Base-by-base conservation (phyloP, 1,140 invertebrate species). In the Drosophila kohkoa region DNA sequence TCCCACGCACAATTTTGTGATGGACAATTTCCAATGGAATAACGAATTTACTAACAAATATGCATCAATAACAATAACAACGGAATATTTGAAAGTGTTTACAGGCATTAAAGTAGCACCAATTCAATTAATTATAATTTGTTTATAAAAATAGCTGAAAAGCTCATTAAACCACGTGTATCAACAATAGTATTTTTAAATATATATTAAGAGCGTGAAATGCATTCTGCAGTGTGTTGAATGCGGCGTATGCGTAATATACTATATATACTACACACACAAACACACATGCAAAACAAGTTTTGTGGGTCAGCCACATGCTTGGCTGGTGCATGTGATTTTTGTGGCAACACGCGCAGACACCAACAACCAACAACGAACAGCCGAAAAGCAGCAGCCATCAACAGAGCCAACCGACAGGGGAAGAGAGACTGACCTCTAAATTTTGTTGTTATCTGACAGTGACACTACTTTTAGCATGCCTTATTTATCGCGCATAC, bases 401-500 rank as follows among this genome's bases (percentile, higher is more conserved):
- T 7, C 35, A 10, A 38, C 30, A 5, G 35, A 38, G 20, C 20
- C 35, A 10, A 10, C 35, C n/a, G 6, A 41, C 1, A 30, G 7
- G 16, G 38, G 4, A 16, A 54, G 59, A 46, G 55, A n/a, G 54
- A 38, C 11, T 63, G 75, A 38, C 71, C 76, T 67, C 52, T 63
- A 75, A 81, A 79, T 71, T 41, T 52, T 64, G 75, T 48, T 67
- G 75, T 71, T 81, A 78, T 81, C 79, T 75, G 71, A 71, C 78
- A 78, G 71, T 78, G 78, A 75, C 66, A 75, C 78, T 63, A 59
- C 70, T 66, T 63, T 75, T 69, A 75, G 72, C 70, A 20, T 46
- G 70, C 38, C 20, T 65, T 62, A 63, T 80, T 69, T 74, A 80
- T 75, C 60, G 69, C 69, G 13, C 49, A 77, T 77, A 74, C 77